phyloP scores from a whole-genome alignment of 2,888 invertebrate species.

The Mongoloraphidia duomilia region DNA sequence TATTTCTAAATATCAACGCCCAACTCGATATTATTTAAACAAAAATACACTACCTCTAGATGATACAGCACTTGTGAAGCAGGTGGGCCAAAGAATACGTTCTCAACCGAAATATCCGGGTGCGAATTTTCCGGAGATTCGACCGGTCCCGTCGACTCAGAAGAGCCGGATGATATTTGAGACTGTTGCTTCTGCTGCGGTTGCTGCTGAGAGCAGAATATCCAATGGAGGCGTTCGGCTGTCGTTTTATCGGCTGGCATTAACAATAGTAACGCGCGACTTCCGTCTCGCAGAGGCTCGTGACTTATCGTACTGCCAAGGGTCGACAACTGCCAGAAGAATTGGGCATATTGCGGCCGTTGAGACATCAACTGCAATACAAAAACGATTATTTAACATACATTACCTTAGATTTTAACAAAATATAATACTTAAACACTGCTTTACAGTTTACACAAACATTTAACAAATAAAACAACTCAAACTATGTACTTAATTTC shows the following conservation, averaged over 20 bases:
- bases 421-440: too few relatives aligned
- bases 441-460: too few relatives aligned
- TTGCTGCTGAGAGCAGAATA: constrained; percentile 13
- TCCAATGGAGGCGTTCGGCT: constrained; percentile 35
- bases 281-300: constrained; percentile 69
- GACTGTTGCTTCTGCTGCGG: constrained; percentile 16
- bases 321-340: constrained; percentile 77
- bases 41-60: constrained; percentile 40
- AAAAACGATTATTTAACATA: neutral
- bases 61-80: constrained; percentile 64
- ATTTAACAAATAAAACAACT: too few relatives aligned
- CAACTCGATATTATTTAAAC: too few relatives aligned
- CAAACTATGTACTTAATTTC: too few relatives aligned
- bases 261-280: constrained; percentile 60
- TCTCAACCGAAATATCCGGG: constrained; percentile 37
- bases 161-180: too few relatives aligned
- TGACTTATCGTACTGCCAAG: constrained; percentile 72
- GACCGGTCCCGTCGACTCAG: constrained; percentile 21
- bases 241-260: constrained; percentile 54
- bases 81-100: constrained; percentile 52
- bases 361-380: constrained; percentile 62
- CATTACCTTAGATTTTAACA: too few relatives aligned
- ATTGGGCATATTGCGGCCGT: constrained; percentile 60
- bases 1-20: too few relatives aligned
- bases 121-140: constrained; percentile 1